Evolutionary conservation across 2,888 invertebrate genomes (phyloP).

Genomic region (Sinopyrophorus schimmeli): DNA sequence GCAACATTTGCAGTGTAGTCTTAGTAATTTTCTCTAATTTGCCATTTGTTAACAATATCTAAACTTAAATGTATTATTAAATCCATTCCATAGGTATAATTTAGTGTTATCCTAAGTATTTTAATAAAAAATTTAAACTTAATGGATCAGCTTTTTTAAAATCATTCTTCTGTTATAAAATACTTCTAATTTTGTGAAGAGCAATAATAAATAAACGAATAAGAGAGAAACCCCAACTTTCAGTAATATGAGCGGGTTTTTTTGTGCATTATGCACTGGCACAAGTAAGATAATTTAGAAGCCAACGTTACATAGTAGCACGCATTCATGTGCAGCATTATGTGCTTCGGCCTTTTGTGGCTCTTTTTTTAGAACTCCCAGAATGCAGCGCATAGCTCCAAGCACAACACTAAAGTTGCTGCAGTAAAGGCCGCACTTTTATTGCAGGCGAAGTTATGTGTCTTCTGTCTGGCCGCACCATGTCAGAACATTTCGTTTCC

Average conservation of each 20-base stretch:
- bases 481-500: constrained; percentile 17
- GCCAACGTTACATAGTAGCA: constrained; percentile 27
- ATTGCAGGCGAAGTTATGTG: constrained; percentile 42
- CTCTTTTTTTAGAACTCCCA: constrained; percentile 33
- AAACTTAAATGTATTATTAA: too few species aligned
- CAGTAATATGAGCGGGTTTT: constrained; percentile 14
- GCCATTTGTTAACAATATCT: too few species aligned
- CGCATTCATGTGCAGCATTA: constrained; percentile 32
- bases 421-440: constrained; percentile 43
- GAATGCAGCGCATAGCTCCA: constrained; percentile 31
- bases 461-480: constrained; percentile 41
- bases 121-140: too few species aligned
- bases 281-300: constrained; percentile 24
- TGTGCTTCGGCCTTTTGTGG: constrained; percentile 32
- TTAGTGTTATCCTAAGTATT: too few species aligned
- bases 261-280: constrained; percentile 5
- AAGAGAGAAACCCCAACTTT: too few species aligned
- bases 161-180: too few species aligned
- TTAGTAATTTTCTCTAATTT: too few species aligned
- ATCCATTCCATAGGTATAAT: too few species aligned
- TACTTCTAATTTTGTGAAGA: too few species aligned
- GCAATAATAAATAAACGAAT: too few species aligned
- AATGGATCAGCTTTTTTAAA: too few species aligned
- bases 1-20: too few species aligned
- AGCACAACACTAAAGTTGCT: constrained; percentile 36